phyloP scores from a whole-genome alignment of 2,797 vertebrate species.

The Pipistrellus pipistrellus region DNA sequence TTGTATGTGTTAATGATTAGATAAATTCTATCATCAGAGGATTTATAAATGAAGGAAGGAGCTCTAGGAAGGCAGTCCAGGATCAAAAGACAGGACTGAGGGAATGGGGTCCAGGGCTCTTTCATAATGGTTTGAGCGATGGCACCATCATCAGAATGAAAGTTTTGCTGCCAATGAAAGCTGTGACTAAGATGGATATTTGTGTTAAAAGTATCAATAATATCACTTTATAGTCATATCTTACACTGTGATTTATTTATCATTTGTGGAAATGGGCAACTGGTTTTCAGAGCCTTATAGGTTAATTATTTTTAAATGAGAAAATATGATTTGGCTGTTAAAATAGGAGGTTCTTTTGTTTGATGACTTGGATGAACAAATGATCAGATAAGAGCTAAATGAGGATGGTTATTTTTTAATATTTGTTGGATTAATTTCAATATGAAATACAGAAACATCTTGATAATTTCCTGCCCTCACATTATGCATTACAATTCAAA shows the following conservation, averaged over 20 bases:
- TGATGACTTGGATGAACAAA: neutral
- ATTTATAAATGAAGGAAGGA: neutral
- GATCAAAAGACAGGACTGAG: neutral
- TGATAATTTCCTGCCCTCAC: constrained; percentile 13
- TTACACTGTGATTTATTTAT: neutral
- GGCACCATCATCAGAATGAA: neutral
- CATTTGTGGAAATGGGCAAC: neutral
- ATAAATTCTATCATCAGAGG: neutral
- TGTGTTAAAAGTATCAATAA: neutral
- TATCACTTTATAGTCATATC: neutral
- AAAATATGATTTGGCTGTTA: constrained; percentile 26
- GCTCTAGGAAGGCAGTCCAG: neutral
- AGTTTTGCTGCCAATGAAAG: neutral
- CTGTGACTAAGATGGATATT: neutral
- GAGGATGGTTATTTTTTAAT: neutral
- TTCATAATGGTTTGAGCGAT: neutral
- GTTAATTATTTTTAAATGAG: constrained; percentile 44
- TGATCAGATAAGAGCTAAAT: neutral
- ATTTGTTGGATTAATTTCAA: constrained; percentile 26
- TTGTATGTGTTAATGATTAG: neutral
- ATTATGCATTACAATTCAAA: constrained; percentile 2
- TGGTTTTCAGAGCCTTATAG: constrained; percentile 18
- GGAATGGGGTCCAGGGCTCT: neutral
- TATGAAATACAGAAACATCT: neutral
- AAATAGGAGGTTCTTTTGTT: constrained; percentile 37